These are phyloP conservation scores for Lordiphosa mommai DNA, from an alignment of 1,140 invertebrate genomes.

Conservation along the genomic window DNA sequence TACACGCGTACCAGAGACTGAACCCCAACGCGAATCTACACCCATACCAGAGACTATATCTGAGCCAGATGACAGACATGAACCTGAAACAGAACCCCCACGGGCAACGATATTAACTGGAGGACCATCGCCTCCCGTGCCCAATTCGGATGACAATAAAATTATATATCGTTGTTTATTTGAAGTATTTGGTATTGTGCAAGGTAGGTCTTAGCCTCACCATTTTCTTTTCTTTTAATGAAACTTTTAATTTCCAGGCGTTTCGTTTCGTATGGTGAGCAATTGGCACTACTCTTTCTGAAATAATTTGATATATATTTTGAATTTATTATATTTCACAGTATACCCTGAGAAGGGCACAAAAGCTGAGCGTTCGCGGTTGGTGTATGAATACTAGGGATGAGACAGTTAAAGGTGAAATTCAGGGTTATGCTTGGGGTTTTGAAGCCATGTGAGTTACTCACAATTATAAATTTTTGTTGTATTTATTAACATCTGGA, in stretches of 20 bases:
- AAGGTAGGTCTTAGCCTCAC: slow-evolving; percentile 27
- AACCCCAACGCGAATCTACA: background rate
- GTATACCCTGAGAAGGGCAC: slow-evolving; percentile 57
- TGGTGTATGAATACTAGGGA: slow-evolving; percentile 39
- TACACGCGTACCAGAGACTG: background rate
- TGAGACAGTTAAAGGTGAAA: slow-evolving; percentile 40
- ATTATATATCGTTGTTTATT: slow-evolving; percentile 39
- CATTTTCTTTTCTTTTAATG: background rate
- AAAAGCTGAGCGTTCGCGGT: slow-evolving; percentile 43
- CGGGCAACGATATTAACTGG: no score
- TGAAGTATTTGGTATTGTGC: slow-evolving; percentile 63
- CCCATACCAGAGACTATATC: background rate
- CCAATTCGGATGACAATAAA: no score
- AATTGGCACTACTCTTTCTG: no score
- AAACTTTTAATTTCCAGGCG: slow-evolving; percentile 21
- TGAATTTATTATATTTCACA: slow-evolving; percentile 1
- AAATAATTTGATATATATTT: background rate
- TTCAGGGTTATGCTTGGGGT: slow-evolving; percentile 22
- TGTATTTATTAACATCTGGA: no score
- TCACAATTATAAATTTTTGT: no score
- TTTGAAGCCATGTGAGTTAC: slow-evolving; percentile 53
- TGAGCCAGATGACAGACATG: background rate
- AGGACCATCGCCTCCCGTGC: no score
- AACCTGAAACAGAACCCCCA: no score
- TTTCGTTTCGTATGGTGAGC: slow-evolving; percentile 58